Percentiles rank a stretch among this genome's conserved stretches.
phyloP scores from a whole-genome alignment of 2,888 invertebrate genomes.

The Romanomermis culicivorax region DNA sequence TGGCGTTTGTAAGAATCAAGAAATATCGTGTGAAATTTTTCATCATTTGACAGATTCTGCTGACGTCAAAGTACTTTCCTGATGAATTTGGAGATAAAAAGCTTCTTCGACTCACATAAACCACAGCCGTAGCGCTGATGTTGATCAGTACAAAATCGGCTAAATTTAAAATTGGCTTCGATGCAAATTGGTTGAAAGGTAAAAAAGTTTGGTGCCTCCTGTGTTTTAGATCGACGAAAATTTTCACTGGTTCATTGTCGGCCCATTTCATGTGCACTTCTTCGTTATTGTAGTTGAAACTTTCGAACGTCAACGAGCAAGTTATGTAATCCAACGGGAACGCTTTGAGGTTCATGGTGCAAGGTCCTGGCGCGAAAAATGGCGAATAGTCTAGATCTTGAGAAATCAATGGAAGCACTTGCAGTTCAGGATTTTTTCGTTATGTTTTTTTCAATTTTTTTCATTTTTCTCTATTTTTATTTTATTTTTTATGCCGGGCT shows the following conservation, averaged over 20 bases:
- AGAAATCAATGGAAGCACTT: too few species aligned
- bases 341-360: not conserved
- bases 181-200: not conserved
- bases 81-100: too few species aligned
- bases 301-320: constrained; percentile 2
- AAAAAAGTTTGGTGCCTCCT: not conserved
- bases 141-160: constrained; percentile 23
- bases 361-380: constrained; percentile 2
- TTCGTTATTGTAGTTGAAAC: constrained; percentile 1
- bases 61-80: too few species aligned
- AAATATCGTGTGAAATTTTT: too few species aligned
- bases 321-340: not conserved
- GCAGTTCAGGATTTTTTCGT: too few species aligned
- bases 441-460: too few species aligned
- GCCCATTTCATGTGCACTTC: constrained; percentile 1
- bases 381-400: too few species aligned
- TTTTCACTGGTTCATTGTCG: not conserved
- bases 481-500: too few species aligned
- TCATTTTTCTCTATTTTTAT: too few species aligned
- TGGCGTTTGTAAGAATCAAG: too few species aligned
- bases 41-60: too few species aligned
- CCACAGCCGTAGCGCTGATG: constrained; percentile 14
- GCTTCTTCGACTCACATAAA: constrained; percentile 13
- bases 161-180: constrained; percentile 14
- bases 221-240: not conserved